Conservation (phyloP, 92 coral and sea anemone species). For the Zoanthus solanderi region DNA sequence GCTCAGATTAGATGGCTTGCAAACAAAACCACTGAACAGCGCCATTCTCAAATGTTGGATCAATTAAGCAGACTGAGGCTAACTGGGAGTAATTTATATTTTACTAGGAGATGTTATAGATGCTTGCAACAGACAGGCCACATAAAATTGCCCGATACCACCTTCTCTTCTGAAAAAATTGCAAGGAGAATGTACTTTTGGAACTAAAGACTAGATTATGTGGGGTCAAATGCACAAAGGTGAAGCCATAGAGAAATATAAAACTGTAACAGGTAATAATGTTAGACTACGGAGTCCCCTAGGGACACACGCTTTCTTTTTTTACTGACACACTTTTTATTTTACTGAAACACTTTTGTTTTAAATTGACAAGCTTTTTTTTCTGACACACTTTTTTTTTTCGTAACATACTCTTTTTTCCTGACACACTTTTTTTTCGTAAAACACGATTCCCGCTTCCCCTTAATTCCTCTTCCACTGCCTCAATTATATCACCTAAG, state of each 20-base stretch:
- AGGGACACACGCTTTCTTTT: too few species aligned
- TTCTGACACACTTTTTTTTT: too few species aligned
- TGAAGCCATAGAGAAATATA: neutral
- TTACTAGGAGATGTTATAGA: neutral
- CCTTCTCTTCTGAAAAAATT: neutral
- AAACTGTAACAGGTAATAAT: neutral
- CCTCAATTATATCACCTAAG: too few species aligned
- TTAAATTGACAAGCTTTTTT: too few species aligned
- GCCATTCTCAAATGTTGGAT: neutral
- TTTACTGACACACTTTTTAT: too few species aligned
- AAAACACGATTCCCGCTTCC: too few species aligned
- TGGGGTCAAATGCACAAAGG: neutral
- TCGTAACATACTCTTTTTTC: too few species aligned
- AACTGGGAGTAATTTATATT: neutral
- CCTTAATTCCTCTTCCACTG: too few species aligned
- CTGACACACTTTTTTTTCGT: too few species aligned
- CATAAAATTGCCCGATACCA: neutral
- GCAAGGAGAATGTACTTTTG: neutral
- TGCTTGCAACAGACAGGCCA: neutral
- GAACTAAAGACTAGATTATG: neutral
- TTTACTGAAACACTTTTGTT: too few species aligned
- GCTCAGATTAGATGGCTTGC: neutral
- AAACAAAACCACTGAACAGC: neutral
- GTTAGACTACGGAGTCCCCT: too few species aligned
- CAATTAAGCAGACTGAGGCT: neutral